phyloP scores from a whole-genome alignment of 2,113 vertebrate species.

The Proteles cristata region DNA sequence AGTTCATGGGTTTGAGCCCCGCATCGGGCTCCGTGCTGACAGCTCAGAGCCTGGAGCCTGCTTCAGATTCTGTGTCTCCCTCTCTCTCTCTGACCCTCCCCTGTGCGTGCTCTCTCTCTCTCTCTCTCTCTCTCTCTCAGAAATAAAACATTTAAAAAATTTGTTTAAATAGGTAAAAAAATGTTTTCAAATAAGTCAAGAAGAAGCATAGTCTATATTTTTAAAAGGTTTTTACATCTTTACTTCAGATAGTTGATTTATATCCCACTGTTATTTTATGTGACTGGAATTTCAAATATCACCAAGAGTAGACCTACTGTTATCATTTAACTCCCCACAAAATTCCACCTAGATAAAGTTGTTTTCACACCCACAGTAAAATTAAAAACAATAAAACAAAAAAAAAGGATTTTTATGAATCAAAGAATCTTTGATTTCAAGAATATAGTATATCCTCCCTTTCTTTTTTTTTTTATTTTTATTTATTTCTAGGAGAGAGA shows the following conservation, averaged over 20 bases:
- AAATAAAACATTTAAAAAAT: no score
- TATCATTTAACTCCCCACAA: not conserved
- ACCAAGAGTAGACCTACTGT: not conserved
- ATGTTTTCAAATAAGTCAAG: not conserved
- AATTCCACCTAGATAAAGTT: not conserved
- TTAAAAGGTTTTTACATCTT: not conserved
- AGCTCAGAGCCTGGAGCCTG: no score
- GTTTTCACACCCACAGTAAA: not conserved
- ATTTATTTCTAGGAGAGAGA: no score
- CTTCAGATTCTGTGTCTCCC: no score
- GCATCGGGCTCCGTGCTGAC: no score
- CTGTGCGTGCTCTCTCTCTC: no score
- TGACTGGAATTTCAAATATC: constrained; percentile 50
- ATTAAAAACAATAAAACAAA: not conserved
- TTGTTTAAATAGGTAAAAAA: not conserved
- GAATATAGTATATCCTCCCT: not conserved
- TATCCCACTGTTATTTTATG: not conserved
- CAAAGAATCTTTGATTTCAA: not conserved
- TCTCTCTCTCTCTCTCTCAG: no score
- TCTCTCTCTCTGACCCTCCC: no score
- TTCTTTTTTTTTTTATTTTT: no score
- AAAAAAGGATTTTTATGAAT: not conserved
- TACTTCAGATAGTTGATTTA: not conserved
- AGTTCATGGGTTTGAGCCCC: no score
- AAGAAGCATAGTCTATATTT: not conserved